These are phyloP conservation scores for Calephelis perditalis DNA, from an alignment of 2,888 invertebrate genomes.

Conservation along the genomic window DNA sequence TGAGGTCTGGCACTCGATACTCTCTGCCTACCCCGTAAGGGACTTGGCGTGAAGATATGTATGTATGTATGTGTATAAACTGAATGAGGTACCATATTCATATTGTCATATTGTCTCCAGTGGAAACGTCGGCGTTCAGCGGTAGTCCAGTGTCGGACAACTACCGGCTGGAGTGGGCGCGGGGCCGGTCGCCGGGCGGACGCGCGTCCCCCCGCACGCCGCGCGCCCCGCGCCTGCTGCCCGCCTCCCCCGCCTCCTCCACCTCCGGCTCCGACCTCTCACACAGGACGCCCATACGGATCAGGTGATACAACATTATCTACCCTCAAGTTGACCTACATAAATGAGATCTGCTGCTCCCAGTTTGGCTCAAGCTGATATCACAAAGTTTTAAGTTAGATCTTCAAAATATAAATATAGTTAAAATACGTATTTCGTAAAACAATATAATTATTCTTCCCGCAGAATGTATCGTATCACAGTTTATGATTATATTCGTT, in stretches of 20 bases:
- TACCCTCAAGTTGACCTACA: too few relatives aligned
- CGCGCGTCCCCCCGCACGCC: constrained; percentile 62
- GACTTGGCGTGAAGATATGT: too few relatives aligned
- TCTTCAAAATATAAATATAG: too few relatives aligned
- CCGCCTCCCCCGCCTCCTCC: constrained; percentile 55
- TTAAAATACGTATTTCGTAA: too few relatives aligned
- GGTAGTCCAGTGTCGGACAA: constrained; percentile 78
- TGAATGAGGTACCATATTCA: too few relatives aligned
- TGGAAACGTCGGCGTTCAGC: constrained; percentile 59
- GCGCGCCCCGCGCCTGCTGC: constrained; percentile 56
- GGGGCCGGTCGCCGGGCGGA: constrained; percentile 74
- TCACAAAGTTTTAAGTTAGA: too few relatives aligned
- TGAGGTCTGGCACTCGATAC: constrained; percentile 24
- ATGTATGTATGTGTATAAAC: too few relatives aligned
- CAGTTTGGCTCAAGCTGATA: too few relatives aligned
- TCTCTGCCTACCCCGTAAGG: too few relatives aligned
- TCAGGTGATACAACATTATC: constrained; percentile 45
- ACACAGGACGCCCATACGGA: constrained; percentile 57
- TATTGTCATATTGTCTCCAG: constrained; percentile 26
- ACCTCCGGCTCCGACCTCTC: constrained; percentile 66
- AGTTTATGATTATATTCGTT: too few relatives aligned
- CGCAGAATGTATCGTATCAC: too few relatives aligned
- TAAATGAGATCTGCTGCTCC: background rate
- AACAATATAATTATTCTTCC: too few relatives aligned
- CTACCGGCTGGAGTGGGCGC: constrained; percentile 85